Evolutionary conservation across 2,888 invertebrate species (phyloP).

Genomic region (Drosophila lacicola): DNA sequence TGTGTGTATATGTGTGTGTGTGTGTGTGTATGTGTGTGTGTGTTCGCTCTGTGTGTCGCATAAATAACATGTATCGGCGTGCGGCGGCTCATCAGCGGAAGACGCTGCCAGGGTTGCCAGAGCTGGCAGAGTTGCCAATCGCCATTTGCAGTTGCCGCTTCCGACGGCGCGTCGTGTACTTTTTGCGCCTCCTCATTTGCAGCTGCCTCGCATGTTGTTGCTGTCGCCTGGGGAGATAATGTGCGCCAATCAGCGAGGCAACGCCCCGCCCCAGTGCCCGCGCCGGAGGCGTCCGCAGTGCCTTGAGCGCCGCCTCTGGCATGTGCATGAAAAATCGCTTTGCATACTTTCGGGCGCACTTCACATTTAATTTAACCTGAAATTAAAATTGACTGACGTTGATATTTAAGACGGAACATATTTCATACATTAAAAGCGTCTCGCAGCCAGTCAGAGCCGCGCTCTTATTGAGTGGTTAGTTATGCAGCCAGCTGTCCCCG

Average conservation of each 20-base stretch:
- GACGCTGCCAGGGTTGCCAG: slow-evolving; percentile 43
- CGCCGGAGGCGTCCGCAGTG: neutral
- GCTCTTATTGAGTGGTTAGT: neutral
- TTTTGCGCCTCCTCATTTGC: slow-evolving; percentile 25
- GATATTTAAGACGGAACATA: slow-evolving; percentile 58
- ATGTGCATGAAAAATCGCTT: slow-evolving; percentile 77
- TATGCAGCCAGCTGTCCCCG: slow-evolving; percentile 1
- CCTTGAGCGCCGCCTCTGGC: slow-evolving; percentile 20
- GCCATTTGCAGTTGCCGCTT: slow-evolving; percentile 45
- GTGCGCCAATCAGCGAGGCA: slow-evolving; percentile 66
- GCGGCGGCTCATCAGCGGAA: slow-evolving; percentile 47
- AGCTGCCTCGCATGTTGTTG: slow-evolving; percentile 17
- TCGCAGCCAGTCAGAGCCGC: slow-evolving; percentile 2
- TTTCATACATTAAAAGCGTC: slow-evolving; percentile 20
- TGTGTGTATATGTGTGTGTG: slow-evolving; percentile 14
- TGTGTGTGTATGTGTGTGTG: neutral
- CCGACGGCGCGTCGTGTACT: slow-evolving; percentile 5
- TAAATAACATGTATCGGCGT: slow-evolving; percentile 66
- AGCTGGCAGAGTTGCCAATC: slow-evolving; percentile 26
- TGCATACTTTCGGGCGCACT: slow-evolving; percentile 67
- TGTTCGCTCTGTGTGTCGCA: slow-evolving; percentile 36
- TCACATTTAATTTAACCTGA: slow-evolving; percentile 69
- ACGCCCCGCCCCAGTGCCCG: neutral
- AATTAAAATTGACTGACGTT: slow-evolving; percentile 78
- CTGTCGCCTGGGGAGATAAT: slow-evolving; percentile 55